These are phyloP conservation scores for Paratilapia polleni DNA, from an alignment of 2,113 vertebrate species.

Conservation along the genomic window DNA sequence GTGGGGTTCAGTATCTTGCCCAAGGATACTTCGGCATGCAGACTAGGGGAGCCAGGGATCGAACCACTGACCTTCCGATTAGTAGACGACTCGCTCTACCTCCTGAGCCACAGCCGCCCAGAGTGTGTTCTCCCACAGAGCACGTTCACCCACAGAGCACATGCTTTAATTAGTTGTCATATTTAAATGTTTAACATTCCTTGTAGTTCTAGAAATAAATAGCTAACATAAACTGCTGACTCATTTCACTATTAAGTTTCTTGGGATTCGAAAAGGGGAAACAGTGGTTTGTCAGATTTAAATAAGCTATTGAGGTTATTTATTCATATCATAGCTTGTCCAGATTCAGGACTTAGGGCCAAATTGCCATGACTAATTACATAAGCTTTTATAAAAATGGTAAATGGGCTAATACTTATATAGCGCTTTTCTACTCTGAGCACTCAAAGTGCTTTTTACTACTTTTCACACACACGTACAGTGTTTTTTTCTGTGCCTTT, in stretches of 20 bases:
- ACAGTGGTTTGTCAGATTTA: neutral
- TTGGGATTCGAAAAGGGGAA: neutral
- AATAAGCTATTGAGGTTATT: neutral
- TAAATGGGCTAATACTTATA: neutral
- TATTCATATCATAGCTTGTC: neutral
- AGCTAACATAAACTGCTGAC: neutral
- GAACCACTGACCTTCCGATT: no score
- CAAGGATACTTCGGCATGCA: no score
- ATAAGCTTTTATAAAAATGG: neutral
- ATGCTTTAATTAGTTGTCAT: neutral
- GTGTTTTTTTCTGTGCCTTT: no score
- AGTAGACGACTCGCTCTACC: no score
- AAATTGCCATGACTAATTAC: neutral
- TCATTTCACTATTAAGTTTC: neutral
- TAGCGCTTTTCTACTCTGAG: neutral
- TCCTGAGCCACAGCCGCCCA: no score
- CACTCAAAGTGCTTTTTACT: no score
- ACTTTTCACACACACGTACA: no score
- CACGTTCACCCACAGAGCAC: neutral
- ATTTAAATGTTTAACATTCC: neutral
- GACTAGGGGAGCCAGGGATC: no score
- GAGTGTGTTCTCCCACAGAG: no score
- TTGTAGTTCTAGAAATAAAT: neutral
- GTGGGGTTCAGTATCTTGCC: no score
- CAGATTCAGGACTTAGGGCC: neutral